phyloP scores from a whole-genome alignment of 2,888 invertebrate species.

The Saturnia pavonia region DNA sequence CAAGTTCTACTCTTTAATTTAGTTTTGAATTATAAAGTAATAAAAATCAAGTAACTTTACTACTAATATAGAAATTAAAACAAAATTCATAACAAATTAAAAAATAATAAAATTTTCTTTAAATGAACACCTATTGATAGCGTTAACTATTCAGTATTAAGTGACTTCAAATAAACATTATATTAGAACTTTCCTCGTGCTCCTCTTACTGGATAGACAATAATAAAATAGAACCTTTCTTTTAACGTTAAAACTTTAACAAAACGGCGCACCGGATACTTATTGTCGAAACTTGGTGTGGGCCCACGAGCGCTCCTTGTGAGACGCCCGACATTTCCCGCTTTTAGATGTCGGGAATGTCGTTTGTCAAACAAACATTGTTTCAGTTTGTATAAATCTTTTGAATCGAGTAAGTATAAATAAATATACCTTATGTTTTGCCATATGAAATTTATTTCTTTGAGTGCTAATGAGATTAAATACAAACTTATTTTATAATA shows the following conservation, averaged over 20 bases:
- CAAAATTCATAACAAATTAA: background rate
- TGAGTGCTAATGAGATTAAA: background rate
- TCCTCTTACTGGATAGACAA: slow-evolving; percentile 37
- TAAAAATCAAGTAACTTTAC: background rate
- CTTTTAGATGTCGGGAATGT: slow-evolving; percentile 5
- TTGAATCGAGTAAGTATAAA: slow-evolving; percentile 4
- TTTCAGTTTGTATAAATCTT: slow-evolving; percentile 14
- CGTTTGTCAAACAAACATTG: slow-evolving; percentile 15
- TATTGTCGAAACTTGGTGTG: slow-evolving; percentile 32
- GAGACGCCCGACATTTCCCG: slow-evolving; percentile 22
- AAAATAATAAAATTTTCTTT: background rate
- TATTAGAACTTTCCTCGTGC: slow-evolving; percentile 39
- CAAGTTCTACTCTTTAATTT: background rate
- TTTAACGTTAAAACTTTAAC: slow-evolving; percentile 45
- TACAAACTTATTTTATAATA: background rate
- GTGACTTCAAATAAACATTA: slow-evolving; percentile 38
- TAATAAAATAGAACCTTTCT: slow-evolving; percentile 42
- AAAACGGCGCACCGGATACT: slow-evolving; percentile 32
- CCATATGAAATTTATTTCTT: background rate
- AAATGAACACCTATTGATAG: background rate
- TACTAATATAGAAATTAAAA: background rate
- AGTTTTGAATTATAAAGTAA: background rate
- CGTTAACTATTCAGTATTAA: slow-evolving; percentile 29
- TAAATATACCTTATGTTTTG: slow-evolving; percentile 2
- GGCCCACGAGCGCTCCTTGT: slow-evolving; percentile 30